A percentile compares a stretch with the other conserved stretches of the same genome.
These are phyloP conservation scores for Tympanoctomys barrerae DNA, from an alignment of 2,797 vertebrate species.

Conservation along the genomic window DNA sequence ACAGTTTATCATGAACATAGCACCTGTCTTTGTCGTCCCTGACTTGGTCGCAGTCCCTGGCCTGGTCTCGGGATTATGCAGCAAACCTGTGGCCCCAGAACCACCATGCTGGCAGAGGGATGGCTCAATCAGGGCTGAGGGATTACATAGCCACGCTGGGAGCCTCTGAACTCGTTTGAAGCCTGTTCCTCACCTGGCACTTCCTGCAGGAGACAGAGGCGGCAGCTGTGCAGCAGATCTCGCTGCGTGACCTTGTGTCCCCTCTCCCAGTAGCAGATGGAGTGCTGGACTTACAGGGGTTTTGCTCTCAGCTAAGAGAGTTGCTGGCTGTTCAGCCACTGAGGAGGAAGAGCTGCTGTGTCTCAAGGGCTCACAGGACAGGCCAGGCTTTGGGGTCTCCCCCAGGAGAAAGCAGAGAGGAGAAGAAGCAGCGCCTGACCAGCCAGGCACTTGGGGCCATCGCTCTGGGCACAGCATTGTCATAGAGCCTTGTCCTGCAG, in stretches of 20 bases:
- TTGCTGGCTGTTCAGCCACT: not conserved
- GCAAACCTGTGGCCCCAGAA: rapidly evolving
- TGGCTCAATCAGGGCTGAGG: not conserved
- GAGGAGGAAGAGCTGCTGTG: not conserved
- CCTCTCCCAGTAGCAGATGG: not conserved
- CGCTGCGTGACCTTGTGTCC: not conserved
- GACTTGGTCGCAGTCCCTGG: too few relatives aligned
- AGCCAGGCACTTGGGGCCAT: not conserved
- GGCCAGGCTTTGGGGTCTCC: constrained; percentile 25
- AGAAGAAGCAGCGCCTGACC: not conserved
- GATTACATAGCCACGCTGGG: rapidly evolving
- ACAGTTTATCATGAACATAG: rapidly evolving
- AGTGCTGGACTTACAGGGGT: not conserved
- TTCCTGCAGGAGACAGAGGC: not conserved
- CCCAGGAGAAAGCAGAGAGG: not conserved
- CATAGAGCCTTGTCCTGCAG: not conserved
- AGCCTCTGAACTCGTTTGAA: not conserved
- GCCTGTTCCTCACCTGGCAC: not conserved
- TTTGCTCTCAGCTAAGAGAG: not conserved
- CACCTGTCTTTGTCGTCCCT: rapidly evolving
- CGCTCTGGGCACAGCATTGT: rapidly evolving
- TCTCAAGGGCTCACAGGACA: not conserved
- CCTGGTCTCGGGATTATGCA: not conserved
- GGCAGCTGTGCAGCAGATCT: not conserved
- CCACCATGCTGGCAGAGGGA: rapidly evolving